phyloP scores from a whole-genome alignment of 2,797 vertebrate genomes.

The Macropodus opercularis region DNA sequence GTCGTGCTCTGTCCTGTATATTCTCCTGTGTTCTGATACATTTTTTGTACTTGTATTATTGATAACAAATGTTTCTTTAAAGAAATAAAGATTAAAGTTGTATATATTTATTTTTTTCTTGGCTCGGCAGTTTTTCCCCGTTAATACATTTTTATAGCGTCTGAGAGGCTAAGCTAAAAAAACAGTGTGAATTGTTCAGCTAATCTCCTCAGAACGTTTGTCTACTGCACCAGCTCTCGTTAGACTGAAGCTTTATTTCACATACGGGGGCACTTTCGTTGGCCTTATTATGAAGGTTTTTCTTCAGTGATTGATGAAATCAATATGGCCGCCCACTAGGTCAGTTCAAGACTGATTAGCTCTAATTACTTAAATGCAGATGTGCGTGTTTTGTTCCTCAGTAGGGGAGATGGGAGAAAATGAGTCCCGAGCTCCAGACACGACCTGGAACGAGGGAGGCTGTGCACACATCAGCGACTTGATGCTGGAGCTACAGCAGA shows the following conservation, averaged over 20 bases:
- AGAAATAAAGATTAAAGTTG: slow-evolving; percentile 93
- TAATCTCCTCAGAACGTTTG: slow-evolving; percentile 1
- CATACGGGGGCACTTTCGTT: slow-evolving; percentile 54
- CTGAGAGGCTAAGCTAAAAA: not conserved
- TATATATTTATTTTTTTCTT: slow-evolving; percentile 51
- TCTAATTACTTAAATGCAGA: slow-evolving; percentile 57
- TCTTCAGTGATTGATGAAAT: slow-evolving; percentile 65
- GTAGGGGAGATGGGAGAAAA: slow-evolving; percentile 6
- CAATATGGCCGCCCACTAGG: slow-evolving; percentile 56
- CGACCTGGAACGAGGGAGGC: not conserved
- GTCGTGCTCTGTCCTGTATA: slow-evolving; percentile 86
- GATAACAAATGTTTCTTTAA: slow-evolving; percentile 91
- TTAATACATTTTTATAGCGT: not conserved
- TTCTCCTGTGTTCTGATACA: slow-evolving; percentile 86
- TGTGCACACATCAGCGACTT: slow-evolving; percentile 10
- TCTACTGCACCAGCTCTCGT: slow-evolving; percentile 30
- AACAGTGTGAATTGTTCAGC: not conserved
- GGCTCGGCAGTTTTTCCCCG: not conserved
- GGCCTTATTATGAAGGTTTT: slow-evolving; percentile 57
- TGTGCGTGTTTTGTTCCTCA: slow-evolving; percentile 46
- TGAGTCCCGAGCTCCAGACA: slow-evolving; percentile 11
- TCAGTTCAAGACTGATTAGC: slow-evolving; percentile 59
- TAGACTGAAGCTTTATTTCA: slow-evolving; percentile 59
- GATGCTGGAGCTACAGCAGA: slow-evolving; percentile 4
- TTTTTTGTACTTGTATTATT: slow-evolving; percentile 87